Evolutionary conservation across 2,888 invertebrate species (phyloP), one percentile per base, ranked within the genome.

Genomic region (Drosophila picticornis): DNA sequence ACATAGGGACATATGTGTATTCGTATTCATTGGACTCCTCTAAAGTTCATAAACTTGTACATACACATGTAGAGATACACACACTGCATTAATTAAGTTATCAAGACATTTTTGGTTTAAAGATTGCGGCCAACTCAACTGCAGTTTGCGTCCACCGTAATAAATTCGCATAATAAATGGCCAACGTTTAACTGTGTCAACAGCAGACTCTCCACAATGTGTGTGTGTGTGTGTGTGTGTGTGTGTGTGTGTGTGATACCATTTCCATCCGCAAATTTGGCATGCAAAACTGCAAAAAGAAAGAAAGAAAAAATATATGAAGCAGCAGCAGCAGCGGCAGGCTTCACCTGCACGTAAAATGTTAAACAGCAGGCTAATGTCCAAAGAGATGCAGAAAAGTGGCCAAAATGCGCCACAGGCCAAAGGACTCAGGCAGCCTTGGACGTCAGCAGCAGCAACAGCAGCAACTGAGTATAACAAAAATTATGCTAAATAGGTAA

Each of bases 401-500:
- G 74, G 67, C 71, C 72, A 73, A 74, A 75, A 75, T 68, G 51
- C 27, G 64, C 74, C 67, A 40, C 72, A 63, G 77, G 80, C 72
- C 55, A 72, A 75, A 76, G 72, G 72, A 71, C 63, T 64, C 32
- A 25, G 58, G 55, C 77, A 60, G 61, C 70, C 61, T 32, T 51
- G 64, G 58, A 52, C 55, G 64, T 59, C 62, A 70, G 61, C 43
- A 61, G 31, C 61, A 68, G 36, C 63, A 58, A 36, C 48, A 46
- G 65, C 83, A 66, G 57, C 79, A 71, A 58, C 56, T 62, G 73
- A 75, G 73, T 78, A 83, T 76, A 77, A 80, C 80, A 79, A 78
- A 89, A 89, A 89, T 88, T 88, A 88, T 88, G 88, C 88, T 85
- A 88, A 89, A 89, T 80, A 89, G 87, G 80, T 82, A 89, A 87